Evolutionary conservation across 2,113 vertebrate genomes (phyloP), one percentile per base, ranked within the genome.

Genomic region (Platysternon megacephalum): DNA sequence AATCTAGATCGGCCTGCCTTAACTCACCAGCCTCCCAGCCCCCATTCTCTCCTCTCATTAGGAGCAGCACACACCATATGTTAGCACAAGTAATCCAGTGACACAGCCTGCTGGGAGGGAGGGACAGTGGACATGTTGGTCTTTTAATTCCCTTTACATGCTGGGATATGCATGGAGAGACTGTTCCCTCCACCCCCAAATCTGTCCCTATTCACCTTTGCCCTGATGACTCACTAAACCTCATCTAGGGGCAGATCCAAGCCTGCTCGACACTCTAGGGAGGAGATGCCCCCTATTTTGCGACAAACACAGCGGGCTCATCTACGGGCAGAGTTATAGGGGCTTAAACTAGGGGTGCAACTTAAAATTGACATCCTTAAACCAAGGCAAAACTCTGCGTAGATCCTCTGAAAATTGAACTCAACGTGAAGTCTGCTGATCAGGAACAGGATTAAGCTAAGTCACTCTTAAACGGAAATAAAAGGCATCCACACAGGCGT

Each of bases 61-160:
- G 46, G 44, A 93, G 90, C 74, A 0, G 0, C 44, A 21, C 1
- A 68, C 79, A 46, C 44, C 6, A 29, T 16, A 16, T 22, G 35
- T 24, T 11, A 82, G 6, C 4, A 22, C 42, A 28, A 28, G 74
- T 26, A 24, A 46, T 26, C 13, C 39, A 46, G 42, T 28, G 39
- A n/a, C 68, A 72, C n/a, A 72, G 68, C 10, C 28, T 61, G 4
- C 5, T 17, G 12, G 42, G 3, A 61, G 8, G 42, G 55, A 46
- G 21, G 9, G 42, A 16, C 39, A 35, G 42, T 58, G 14, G 9
- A 28, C 3, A 5, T 16, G 16, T 8, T 65, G 44, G 19, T 6
- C 44, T 46, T 68, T 55, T 65, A 24, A 78, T 26, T 49, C 46
- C 26, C 46, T 85, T n/a, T 42, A 29, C 24, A 13, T 32, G 29